Conservation (phyloP, 2,888 invertebrate genomes). For the Lottia gigantea region DNA sequence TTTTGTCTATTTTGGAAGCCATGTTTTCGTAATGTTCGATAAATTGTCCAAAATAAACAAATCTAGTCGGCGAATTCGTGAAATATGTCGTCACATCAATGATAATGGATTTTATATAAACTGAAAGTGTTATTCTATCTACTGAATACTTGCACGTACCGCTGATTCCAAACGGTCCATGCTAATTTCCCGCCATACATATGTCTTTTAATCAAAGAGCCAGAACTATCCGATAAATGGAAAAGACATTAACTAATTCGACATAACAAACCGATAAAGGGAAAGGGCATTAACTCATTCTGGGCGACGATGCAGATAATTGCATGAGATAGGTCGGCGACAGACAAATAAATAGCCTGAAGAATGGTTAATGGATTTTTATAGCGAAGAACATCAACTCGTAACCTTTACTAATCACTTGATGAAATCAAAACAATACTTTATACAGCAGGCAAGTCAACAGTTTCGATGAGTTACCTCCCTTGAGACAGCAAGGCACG, state of each 20-base stretch:
- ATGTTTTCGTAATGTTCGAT: no score
- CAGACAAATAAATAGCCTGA: constrained; percentile 8
- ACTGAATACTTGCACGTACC: neutral
- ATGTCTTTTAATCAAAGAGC: constrained; percentile 8
- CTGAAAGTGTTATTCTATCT: no score
- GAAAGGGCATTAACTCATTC: constrained; percentile 9
- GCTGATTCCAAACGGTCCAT: neutral
- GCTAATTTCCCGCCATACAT: neutral
- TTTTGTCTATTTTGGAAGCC: no score
- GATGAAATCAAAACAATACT: constrained; percentile 10
- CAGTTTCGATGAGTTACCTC: constrained; percentile 6
- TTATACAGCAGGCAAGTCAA: neutral
- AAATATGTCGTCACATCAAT: no score
- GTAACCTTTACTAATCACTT: constrained; percentile 1
- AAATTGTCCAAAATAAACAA: no score
- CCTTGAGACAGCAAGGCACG: neutral
- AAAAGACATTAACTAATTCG: constrained; percentile 11
- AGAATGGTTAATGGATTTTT: neutral
- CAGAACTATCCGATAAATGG: constrained; percentile 2
- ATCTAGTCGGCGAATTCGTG: no score
- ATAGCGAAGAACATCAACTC: constrained; percentile 5
- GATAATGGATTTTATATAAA: no score
- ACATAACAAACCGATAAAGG: neutral
- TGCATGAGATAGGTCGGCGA: neutral
- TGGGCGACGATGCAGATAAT: constrained; percentile 9